Conservation (phyloP, 1,140 invertebrate species). For the Apis laboriosa region DNA sequence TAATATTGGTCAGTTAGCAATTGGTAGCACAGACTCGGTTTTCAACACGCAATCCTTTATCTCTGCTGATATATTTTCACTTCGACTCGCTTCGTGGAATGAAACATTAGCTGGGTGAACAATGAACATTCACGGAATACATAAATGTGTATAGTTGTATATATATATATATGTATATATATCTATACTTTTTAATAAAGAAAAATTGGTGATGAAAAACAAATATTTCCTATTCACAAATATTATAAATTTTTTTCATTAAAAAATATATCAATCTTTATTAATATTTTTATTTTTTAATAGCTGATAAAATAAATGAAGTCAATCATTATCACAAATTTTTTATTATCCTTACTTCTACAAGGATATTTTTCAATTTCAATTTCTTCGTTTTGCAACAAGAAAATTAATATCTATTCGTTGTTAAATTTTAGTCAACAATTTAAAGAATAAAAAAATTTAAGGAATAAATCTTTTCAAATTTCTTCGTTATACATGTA, state of each 20-base stretch:
- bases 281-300: too few relatives aligned
- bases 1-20: not conserved
- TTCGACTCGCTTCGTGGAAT: not conserved
- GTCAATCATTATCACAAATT: too few relatives aligned
- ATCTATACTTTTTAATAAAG: not conserved
- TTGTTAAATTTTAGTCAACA: not conserved
- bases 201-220: not conserved
- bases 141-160: too few relatives aligned
- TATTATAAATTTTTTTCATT: not conserved
- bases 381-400: not conserved
- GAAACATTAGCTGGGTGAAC: not conserved
- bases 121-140: not conserved
- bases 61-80: not conserved
- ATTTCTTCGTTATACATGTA: too few relatives aligned
- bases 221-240: too few relatives aligned
- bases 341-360: too few relatives aligned
- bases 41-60: slow-evolving; percentile 6
- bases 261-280: not conserved
- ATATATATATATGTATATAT: not conserved
- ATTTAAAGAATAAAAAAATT: not conserved
- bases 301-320: too few relatives aligned
- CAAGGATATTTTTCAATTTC: too few relatives aligned
- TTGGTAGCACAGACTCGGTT: not conserved
- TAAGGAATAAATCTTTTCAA: not conserved
- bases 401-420: not conserved